Base-by-base conservation (phyloP, 2,113 vertebrate genomes). In the Poeciliopsis occidentalis region DNA sequence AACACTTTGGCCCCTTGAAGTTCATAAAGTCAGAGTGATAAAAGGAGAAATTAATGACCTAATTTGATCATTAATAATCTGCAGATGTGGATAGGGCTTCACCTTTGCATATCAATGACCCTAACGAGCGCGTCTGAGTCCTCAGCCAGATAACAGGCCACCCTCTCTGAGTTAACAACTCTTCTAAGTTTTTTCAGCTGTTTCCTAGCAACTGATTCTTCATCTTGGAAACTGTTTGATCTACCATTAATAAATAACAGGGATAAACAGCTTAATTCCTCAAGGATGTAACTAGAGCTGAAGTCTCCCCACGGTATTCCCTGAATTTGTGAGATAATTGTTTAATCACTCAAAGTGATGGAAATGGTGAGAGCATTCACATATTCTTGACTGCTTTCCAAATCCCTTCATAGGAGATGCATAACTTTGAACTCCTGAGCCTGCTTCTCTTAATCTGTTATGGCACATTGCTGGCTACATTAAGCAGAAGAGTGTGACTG, bases 171-270 rank as follows among this genome's bases (percentile, higher is more conserved):
- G 67, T 79, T 82, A 83, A 86, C 83, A 62, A 71, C 24, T 62
- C 80, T 79, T 78, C 44, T 76, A 64, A 74, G 67, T 82, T 85
- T 85, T 85, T 44, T 60, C 29, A 30, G 44, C 22, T 31, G 89
- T 92, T 84, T 87, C 88, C 83, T 85, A 87, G 91, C 92, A 92
- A 91, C 89, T 24, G 60, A 32, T 60, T 57, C 69, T 78, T 82
- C 64, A 86, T 85, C 81, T 78, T 73, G 77, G 79, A 79, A 78
- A 51, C 67, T 51, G 81, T 88, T 91, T 88, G 81, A 88, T 85
- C 82, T 76, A 67, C 82, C 81, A 79, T 89, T 91, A 89, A 92
- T 90, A 90, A 92, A 90, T 87, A 89, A 91, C 65, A 39, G 60
- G 77, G 74, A 90, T 88, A 92, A 91, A 93, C 87, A 90, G 79